Evolutionary conservation across 2,113 vertebrate genomes (phyloP).

Genomic region (Vanacampus margaritifer): DNA sequence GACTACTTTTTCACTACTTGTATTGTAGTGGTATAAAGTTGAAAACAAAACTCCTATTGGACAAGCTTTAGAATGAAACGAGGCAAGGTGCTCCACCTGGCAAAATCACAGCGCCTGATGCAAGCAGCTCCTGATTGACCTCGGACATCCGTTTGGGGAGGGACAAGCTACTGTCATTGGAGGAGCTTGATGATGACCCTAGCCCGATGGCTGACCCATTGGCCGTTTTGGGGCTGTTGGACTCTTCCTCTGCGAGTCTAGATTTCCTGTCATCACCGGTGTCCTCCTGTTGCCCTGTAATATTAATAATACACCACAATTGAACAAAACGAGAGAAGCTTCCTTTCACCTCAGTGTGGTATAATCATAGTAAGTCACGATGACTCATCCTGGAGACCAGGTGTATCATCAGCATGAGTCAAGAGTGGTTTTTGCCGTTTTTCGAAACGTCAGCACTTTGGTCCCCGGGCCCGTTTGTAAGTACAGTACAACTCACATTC

Average conservation of each 20-base stretch:
- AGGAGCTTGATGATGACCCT: slow-evolving; percentile 10
- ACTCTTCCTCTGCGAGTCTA: slow-evolving; percentile 42
- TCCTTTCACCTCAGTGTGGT: slow-evolving; percentile 28
- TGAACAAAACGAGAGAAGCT: slow-evolving; percentile 13
- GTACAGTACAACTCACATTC: slow-evolving; percentile 32
- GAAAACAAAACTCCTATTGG: not conserved
- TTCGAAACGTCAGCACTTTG: slow-evolving; percentile 17
- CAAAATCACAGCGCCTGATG: slow-evolving; percentile 70
- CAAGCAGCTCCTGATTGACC: slow-evolving; percentile 72
- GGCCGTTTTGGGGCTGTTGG: slow-evolving; percentile 39
- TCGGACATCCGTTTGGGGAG: slow-evolving; percentile 63
- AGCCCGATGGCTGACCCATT: slow-evolving; percentile 30
- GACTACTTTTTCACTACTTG: not conserved
- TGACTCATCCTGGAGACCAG: slow-evolving; percentile 59
- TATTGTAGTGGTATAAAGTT: not conserved
- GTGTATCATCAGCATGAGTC: slow-evolving; percentile 57
- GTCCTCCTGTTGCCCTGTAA: slow-evolving; percentile 47
- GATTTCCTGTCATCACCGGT: slow-evolving; percentile 30
- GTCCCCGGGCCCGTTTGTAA: slow-evolving; percentile 34
- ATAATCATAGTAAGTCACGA: slow-evolving; percentile 15
- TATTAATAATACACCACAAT: slow-evolving; percentile 6
- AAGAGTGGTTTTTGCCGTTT: slow-evolving; percentile 15
- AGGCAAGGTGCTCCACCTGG: slow-evolving; percentile 63
- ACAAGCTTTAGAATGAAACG: not conserved
- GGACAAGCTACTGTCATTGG: slow-evolving; percentile 18